phyloP scores from a whole-genome alignment of 2,113 vertebrate genomes.

The Dunckerocampus dactyliophorus region DNA sequence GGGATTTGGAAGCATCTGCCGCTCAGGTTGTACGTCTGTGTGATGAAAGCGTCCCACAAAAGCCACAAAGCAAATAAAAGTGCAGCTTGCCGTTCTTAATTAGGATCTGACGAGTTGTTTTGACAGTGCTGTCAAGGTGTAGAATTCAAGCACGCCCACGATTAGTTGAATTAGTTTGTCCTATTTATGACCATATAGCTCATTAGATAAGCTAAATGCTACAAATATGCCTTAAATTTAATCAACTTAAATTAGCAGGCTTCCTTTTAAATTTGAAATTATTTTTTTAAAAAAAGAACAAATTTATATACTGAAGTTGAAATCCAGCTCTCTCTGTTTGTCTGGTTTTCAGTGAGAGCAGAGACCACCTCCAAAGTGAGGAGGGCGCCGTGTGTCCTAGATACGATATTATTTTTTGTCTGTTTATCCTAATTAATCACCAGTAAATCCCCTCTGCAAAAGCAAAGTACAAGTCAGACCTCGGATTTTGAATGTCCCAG shows the following conservation, averaged over 20 bases:
- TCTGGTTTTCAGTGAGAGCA: constrained; percentile 3
- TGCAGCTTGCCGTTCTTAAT: constrained; percentile 59
- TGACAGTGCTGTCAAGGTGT: constrained; percentile 32
- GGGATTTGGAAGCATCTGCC: constrained; percentile 75
- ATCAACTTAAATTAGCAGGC: not conserved
- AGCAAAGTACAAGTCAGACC: too few species aligned
- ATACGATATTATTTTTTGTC: too few species aligned
- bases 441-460: too few species aligned
- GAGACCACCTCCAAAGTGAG: constrained; percentile 22
- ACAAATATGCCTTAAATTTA: not conserved
- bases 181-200: not conserved
- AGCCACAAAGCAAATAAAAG: constrained; percentile 63
- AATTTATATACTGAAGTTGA: not conserved
- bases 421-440: too few species aligned
- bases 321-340: not conserved
- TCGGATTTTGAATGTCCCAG: too few species aligned
- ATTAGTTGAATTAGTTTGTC: not conserved
- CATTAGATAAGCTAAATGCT: not conserved
- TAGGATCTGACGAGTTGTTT: constrained; percentile 66
- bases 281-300: not conserved
- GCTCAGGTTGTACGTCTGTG: constrained; percentile 62
- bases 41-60: constrained; percentile 85
- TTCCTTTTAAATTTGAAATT: not conserved
- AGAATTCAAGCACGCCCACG: constrained; percentile 17
- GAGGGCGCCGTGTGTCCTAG: constrained; percentile 45